Evolutionary conservation across 1,140 invertebrate genomes (phyloP).

Genomic region (Hetaerina americana): DNA sequence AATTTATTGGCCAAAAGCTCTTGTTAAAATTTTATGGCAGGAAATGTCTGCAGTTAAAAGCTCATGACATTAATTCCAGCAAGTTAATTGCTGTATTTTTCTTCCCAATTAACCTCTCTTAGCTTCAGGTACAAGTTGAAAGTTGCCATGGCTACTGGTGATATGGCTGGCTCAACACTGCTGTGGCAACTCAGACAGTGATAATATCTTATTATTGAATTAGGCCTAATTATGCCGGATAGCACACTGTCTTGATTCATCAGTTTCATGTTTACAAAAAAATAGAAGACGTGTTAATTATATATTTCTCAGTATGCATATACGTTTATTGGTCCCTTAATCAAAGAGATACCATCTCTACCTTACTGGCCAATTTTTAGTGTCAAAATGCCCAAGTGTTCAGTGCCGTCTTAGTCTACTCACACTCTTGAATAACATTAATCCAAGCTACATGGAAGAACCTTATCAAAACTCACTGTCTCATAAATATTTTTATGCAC

Average conservation of each 20-base stretch:
- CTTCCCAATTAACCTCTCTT: neutral
- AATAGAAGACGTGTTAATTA: neutral
- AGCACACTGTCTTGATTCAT: neutral
- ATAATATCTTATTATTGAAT: neutral
- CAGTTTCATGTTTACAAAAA: neutral
- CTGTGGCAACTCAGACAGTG: neutral
- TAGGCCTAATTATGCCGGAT: neutral
- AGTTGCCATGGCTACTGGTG: neutral
- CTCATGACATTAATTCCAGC: neutral
- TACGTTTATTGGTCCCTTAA: neutral
- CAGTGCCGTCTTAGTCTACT: neutral
- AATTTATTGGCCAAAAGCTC: conserved; percentile 13
- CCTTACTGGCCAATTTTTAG: neutral
- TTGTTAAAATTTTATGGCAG: neutral
- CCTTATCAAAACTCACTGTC: neutral
- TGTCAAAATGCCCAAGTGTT: neutral
- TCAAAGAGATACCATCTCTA: neutral
- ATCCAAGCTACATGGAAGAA: neutral
- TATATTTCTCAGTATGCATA: neutral
- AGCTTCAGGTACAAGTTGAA: neutral
- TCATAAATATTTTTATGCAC: conserved; percentile 1
- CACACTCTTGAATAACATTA: neutral
- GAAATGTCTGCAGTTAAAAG: neutral
- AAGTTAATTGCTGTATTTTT: neutral
- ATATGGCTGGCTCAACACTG: neutral